These are phyloP conservation scores for Rhinophrynus dorsalis DNA, from an alignment of 2,797 vertebrate genomes.

Conservation along the genomic window DNA sequence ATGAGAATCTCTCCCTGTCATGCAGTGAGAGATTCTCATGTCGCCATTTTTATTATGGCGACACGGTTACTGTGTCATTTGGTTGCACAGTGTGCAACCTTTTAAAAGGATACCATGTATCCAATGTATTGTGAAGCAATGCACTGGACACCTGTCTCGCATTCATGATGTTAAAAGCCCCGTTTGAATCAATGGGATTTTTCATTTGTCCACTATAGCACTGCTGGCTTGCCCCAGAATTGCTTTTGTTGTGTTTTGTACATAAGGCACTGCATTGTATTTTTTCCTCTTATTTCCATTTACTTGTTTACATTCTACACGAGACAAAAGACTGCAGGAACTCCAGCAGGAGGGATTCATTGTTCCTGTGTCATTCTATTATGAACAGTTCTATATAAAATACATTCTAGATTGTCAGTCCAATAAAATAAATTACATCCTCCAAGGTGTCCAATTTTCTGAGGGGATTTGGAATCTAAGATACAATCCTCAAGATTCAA, in stretches of 20 bases:
- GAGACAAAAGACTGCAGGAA: conserved; percentile 29
- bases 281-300: conserved; percentile 8
- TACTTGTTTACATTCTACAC: conserved; percentile 24
- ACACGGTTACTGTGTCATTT: too few species aligned
- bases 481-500: conserved; percentile 26
- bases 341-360: conserved; percentile 24
- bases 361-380: conserved; percentile 38
- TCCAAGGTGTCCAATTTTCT: conserved; percentile 45
- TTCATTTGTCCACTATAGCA: too few species aligned
- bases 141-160: too few species aligned
- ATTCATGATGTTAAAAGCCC: too few species aligned
- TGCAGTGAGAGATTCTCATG: too few species aligned
- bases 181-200: too few species aligned
- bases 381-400: conserved; percentile 41
- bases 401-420: conserved; percentile 34
- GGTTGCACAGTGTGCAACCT: too few species aligned
- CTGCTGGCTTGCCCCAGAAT: too few species aligned
- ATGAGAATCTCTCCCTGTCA: too few species aligned
- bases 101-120: not conserved
- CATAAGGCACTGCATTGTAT: not conserved
- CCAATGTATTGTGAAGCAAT: not conserved
- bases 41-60: too few species aligned
- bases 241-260: too few species aligned
- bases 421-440: conserved; percentile 45
- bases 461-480: conserved; percentile 18